A percentile compares a stretch with the other conserved stretches of the same genome.
Conservation (phyloP, 2,113 vertebrate genomes). For the Dolichotis patagonum region DNA sequence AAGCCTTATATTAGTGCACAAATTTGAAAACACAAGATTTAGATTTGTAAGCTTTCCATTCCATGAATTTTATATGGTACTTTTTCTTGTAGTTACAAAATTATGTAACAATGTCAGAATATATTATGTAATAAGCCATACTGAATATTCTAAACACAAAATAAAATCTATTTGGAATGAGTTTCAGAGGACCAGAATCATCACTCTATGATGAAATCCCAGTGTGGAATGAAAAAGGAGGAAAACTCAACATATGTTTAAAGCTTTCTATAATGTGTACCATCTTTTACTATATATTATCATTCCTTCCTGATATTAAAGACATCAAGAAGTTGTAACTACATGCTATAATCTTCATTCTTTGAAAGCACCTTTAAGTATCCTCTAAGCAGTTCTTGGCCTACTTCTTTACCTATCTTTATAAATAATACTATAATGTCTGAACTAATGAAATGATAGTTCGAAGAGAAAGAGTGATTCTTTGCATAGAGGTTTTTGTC, state of each 20-base stretch:
- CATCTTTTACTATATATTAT: not conserved
- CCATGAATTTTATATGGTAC: not conserved
- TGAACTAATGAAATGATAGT: not conserved
- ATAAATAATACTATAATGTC: not conserved
- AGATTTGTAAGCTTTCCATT: not conserved
- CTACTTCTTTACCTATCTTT: not conserved
- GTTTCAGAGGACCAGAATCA: not conserved
- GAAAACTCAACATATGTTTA: not conserved
- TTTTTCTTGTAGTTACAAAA: not conserved
- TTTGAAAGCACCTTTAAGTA: conserved; percentile 26
- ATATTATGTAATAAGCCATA: not conserved
- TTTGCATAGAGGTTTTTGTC: conserved; percentile 13
- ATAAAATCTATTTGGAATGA: conserved; percentile 39
- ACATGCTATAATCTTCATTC: not conserved
- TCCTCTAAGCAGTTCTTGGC: conserved; percentile 4
- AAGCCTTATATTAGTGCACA: not conserved
- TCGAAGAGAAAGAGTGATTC: not conserved
- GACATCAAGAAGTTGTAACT: not conserved
- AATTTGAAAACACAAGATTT: conserved; percentile 12
- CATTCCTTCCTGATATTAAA: not conserved
- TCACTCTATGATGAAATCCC: not conserved
- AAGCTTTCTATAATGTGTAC: not conserved
- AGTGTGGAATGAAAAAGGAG: not conserved
- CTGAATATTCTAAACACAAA: conserved; percentile 21
- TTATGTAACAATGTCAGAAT: not conserved